Percentiles rank a stretch among this genome's conserved stretches.
Conservation (phyloP, 2,888 invertebrate genomes). For the Ornithoptera priamus region DNA sequence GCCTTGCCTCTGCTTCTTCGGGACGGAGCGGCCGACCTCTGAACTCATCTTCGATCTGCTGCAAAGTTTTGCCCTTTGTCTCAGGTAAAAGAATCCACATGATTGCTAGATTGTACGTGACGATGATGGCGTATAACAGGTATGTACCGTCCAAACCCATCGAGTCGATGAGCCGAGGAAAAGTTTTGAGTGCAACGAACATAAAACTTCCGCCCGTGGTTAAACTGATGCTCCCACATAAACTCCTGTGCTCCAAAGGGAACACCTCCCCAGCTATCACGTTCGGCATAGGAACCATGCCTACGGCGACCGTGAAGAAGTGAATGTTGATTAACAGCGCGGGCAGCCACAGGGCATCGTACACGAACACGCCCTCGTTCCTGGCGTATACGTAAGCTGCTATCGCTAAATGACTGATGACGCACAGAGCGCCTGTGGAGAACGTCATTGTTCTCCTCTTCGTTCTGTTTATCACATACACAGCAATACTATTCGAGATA, state of each 20-base stretch:
- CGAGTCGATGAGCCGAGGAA: constrained; percentile 70
- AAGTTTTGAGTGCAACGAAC: constrained; percentile 82
- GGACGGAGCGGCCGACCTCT: constrained; percentile 51
- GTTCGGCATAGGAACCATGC: constrained; percentile 83
- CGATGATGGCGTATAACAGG: constrained; percentile 73
- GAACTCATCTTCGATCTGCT: constrained; percentile 82
- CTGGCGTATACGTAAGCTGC: constrained; percentile 62
- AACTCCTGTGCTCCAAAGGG: constrained; percentile 78
- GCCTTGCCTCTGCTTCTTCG: constrained; percentile 48
- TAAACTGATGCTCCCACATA: constrained; percentile 81
- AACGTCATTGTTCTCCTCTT: constrained; percentile 81
- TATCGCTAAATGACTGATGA: constrained; percentile 75
- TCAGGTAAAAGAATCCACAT: constrained; percentile 82
- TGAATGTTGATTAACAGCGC: constrained; percentile 75
- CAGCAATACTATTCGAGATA: constrained; percentile 78
- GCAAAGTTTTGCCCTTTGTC: constrained; percentile 82
- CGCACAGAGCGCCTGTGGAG: constrained; percentile 78
- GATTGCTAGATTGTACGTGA: constrained; percentile 73
- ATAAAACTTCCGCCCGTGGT: constrained; percentile 78
- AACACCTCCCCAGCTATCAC: constrained; percentile 86
- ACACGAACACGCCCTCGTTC: constrained; percentile 41
- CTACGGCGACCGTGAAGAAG: constrained; percentile 77
- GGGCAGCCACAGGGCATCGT: constrained; percentile 65
- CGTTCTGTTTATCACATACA: constrained; percentile 79
- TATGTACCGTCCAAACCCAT: constrained; percentile 80